These are phyloP conservation scores for Drosophila planitibia DNA, from an alignment of 2,888 invertebrate genomes.

Conservation along the genomic window DNA sequence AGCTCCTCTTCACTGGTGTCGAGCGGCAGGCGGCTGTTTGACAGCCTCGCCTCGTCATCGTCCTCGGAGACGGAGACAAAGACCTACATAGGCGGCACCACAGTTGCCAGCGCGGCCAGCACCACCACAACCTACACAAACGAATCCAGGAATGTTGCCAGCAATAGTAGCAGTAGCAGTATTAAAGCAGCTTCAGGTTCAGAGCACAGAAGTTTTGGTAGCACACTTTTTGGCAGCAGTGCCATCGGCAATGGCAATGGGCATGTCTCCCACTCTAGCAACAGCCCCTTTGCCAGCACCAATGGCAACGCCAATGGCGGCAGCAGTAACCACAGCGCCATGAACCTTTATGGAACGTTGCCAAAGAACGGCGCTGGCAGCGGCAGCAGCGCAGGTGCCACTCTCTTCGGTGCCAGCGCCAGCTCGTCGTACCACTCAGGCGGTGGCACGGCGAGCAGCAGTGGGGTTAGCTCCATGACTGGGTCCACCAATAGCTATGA, in stretches of 20 bases:
- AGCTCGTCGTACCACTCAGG: conserved; percentile 74
- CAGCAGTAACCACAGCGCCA: conserved; percentile 78
- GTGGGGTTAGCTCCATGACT: conserved; percentile 84
- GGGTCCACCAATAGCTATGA: conserved; percentile 84
- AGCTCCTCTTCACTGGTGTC: conserved; percentile 76
- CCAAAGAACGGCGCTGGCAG: conserved; percentile 80
- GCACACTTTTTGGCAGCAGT: conserved; percentile 76
- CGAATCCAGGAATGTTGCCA: conserved; percentile 81
- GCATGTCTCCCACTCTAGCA: conserved; percentile 56
- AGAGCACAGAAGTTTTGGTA: conserved; percentile 80
- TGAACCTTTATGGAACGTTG: conserved; percentile 84
- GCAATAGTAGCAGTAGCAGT: conserved; percentile 77
- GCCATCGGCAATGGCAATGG: conserved; percentile 75
- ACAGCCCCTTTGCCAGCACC: conserved; percentile 74
- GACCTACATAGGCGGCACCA: conserved; percentile 71
- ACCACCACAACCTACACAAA: conserved; percentile 79
- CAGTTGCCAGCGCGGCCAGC: conserved; percentile 66
- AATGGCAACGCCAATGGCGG: conserved; percentile 72
- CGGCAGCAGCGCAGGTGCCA: conserved; percentile 56
- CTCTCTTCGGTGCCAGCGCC: conserved; percentile 58
- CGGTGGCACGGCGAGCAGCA: conserved; percentile 83
- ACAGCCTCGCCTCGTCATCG: conserved; percentile 81
- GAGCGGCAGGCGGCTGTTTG: conserved; percentile 81
- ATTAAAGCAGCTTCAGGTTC: conserved; percentile 81
- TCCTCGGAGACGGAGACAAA: conserved; percentile 76